Evolutionary conservation across 1,140 invertebrate species (phyloP).

Genomic region (Bombus confusus): DNA sequence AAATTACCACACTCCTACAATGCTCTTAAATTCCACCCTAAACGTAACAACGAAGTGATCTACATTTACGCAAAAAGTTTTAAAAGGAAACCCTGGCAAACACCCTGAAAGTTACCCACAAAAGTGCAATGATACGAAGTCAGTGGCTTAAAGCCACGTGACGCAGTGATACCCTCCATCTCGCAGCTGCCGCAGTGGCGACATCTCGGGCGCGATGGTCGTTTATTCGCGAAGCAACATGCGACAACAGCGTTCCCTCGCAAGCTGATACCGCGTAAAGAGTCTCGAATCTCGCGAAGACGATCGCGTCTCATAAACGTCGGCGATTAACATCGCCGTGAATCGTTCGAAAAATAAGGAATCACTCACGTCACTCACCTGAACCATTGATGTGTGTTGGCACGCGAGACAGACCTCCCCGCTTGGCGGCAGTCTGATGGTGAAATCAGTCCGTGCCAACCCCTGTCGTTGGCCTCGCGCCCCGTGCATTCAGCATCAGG

Average conservation of each 20-base stretch:
- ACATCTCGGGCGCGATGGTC: conserved; percentile 48
- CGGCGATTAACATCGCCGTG: background rate
- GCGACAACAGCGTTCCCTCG: background rate
- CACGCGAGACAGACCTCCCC: conserved; percentile 67
- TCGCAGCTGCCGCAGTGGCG: conserved; percentile 34
- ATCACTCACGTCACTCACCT: conserved; percentile 66
- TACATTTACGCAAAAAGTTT: background rate
- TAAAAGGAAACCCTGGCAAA: background rate
- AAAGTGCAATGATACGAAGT: background rate
- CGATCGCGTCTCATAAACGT: background rate
- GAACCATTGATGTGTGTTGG: conserved; percentile 77
- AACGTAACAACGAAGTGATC: too few relatives aligned
- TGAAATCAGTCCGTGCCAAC: conserved; percentile 62
- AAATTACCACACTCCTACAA: background rate
- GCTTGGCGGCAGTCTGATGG: conserved; percentile 63
- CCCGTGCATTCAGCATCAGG: conserved; percentile 66
- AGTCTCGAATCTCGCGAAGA: too few relatives aligned
- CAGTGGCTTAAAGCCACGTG: conserved; percentile 16
- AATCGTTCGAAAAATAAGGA: background rate
- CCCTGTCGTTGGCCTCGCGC: conserved; percentile 64
- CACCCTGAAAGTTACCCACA: background rate
- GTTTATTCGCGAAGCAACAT: background rate
- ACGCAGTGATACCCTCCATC: background rate
- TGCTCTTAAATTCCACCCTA: background rate
- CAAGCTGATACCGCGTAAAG: background rate